These are phyloP conservation scores for Callospermophilus lateralis DNA, from an alignment of 2,113 vertebrate species.

Conservation along the genomic window DNA sequence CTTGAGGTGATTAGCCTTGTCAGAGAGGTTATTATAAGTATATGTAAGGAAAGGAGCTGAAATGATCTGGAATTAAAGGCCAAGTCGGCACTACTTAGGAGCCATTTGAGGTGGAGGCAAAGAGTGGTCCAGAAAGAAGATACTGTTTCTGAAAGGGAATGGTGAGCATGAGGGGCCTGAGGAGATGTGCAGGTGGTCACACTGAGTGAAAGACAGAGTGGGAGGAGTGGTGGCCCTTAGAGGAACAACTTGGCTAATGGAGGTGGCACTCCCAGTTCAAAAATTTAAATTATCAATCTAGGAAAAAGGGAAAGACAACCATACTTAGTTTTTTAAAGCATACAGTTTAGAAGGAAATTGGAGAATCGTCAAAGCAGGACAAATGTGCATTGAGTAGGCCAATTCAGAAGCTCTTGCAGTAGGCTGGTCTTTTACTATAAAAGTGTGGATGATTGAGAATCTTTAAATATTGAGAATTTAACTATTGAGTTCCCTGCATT, in stretches of 20 bases:
- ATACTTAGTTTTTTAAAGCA: neutral
- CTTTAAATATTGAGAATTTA: neutral
- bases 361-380: neutral
- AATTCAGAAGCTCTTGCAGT: neutral
- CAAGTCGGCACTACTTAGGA: neutral
- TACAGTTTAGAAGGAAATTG: neutral
- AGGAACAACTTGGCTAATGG: neutral
- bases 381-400: neutral
- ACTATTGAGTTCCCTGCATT: neutral
- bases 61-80: neutral
- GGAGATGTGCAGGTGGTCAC: neutral
- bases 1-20: neutral
- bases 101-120: too few relatives aligned
- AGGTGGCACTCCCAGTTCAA: neutral
- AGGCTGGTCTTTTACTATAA: neutral
- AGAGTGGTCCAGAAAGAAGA: neutral
- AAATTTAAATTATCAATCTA: neutral
- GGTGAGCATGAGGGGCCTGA: fast-evolving
- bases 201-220: neutral
- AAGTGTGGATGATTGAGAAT: neutral
- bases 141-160: fast-evolving
- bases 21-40: neutral
- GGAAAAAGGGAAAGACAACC: neutral
- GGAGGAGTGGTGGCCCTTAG: fast-evolving
- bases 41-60: neutral